Percentiles rank a stretch among this genome's conserved stretches.
Conservation (phyloP, 2,888 invertebrate genomes). For the Morpho deidamia region DNA sequence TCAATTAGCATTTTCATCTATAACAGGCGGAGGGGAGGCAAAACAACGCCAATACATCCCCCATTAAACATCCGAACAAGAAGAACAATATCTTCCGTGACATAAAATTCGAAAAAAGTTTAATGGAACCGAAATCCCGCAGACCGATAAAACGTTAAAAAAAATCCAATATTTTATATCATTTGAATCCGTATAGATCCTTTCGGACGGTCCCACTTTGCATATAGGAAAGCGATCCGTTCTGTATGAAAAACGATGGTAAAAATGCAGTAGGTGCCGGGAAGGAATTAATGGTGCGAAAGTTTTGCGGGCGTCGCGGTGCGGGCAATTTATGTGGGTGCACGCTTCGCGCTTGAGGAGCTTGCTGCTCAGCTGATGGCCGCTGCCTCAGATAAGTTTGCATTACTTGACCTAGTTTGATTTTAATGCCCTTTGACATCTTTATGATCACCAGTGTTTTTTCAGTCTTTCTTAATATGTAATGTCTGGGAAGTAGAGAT, state of each 20-base stretch:
- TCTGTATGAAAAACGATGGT: slow-evolving; percentile 36
- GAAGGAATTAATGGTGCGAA: slow-evolving; percentile 72
- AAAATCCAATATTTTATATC: slow-evolving; percentile 61
- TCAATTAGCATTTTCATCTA: slow-evolving; percentile 32
- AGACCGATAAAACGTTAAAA: slow-evolving; percentile 67
- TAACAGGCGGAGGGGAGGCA: slow-evolving; percentile 20
- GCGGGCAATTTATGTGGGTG: slow-evolving; percentile 57
- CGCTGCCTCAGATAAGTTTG: slow-evolving; percentile 8
- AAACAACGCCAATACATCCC: slow-evolving; percentile 25
- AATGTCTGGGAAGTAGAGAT: no score
- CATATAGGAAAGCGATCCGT: slow-evolving; percentile 62
- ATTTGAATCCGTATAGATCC: slow-evolving; percentile 63
- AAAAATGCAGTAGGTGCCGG: slow-evolving; percentile 65
- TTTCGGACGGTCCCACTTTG: slow-evolving; percentile 48
- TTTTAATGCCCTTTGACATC: neutral
- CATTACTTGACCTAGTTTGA: slow-evolving; percentile 21
- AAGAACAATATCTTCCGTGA: slow-evolving; percentile 66
- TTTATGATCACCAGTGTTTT: no score
- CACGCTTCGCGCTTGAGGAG: slow-evolving; percentile 35
- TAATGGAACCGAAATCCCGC: slow-evolving; percentile 62
- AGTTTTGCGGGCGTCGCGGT: slow-evolving; percentile 46
- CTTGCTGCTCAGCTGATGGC: slow-evolving; percentile 12
- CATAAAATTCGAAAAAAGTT: slow-evolving; percentile 73
- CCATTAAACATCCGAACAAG: slow-evolving; percentile 39
- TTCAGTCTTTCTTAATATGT: no score